Percentiles rank a stretch among this genome's conserved stretches.
Conservation (phyloP, 2,797 vertebrate genomes). For the Eutrigla gurnardus region DNA sequence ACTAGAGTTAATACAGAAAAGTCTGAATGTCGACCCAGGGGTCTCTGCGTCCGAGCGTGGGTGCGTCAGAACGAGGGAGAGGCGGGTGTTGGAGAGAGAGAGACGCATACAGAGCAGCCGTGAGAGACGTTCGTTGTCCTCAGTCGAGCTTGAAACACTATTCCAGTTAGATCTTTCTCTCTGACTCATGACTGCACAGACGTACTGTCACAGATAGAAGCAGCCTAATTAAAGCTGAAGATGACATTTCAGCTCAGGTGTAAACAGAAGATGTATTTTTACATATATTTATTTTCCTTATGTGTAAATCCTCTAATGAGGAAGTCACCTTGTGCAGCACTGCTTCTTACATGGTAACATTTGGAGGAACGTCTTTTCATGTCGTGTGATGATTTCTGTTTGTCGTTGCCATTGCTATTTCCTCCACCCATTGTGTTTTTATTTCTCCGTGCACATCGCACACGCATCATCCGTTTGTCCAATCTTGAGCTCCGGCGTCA, state of each 20-base stretch:
- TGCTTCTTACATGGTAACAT: slow-evolving; percentile 29
- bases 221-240: slow-evolving; percentile 53
- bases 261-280: slow-evolving; percentile 6
- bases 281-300: background rate
- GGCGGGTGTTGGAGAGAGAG: slow-evolving; percentile 29
- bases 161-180: slow-evolving; percentile 47
- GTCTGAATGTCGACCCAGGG: slow-evolving; percentile 51
- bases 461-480: slow-evolving; percentile 59
- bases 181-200: slow-evolving; percentile 49
- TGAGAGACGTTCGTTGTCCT: slow-evolving; percentile 57
- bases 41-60: slow-evolving; percentile 45
- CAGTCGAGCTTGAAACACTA: slow-evolving; percentile 53
- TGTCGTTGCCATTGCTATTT: slow-evolving; percentile 64
- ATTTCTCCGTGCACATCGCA: slow-evolving; percentile 64
- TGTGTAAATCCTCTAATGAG: slow-evolving; percentile 46
- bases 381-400: slow-evolving; percentile 32
- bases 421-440: slow-evolving; percentile 66
- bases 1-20: slow-evolving; percentile 44
- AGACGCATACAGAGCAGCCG: slow-evolving; percentile 31
- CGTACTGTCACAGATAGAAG: slow-evolving; percentile 46
- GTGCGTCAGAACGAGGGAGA: slow-evolving; percentile 27
- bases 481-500: slow-evolving; percentile 52
- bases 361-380: slow-evolving; percentile 16
- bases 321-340: slow-evolving; percentile 23
- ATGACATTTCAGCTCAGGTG: slow-evolving; percentile 55